phyloP scores from a whole-genome alignment of 2,113 vertebrate species.

The Rhinolophus sinicus region DNA sequence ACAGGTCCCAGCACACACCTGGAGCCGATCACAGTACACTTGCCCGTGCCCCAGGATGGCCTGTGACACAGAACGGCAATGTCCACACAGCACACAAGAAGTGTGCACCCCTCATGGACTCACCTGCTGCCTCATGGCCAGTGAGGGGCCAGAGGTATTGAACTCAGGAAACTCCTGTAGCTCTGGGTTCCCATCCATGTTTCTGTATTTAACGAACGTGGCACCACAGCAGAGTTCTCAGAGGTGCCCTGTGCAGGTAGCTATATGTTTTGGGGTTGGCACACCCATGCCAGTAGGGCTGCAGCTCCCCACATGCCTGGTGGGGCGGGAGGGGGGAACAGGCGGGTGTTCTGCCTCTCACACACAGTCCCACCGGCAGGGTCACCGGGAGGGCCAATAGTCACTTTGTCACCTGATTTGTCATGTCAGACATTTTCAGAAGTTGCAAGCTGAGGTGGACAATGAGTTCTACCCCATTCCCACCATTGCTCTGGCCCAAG shows the following conservation, averaged over 20 bases:
- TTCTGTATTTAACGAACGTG: conserved; percentile 58
- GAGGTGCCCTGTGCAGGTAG: conserved; percentile 38
- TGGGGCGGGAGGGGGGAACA: not conserved
- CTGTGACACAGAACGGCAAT: not conserved
- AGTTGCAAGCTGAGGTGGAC: not conserved
- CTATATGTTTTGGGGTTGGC: conserved; percentile 39
- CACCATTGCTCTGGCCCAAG: not conserved
- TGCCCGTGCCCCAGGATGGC: not conserved
- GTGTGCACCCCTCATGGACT: not conserved
- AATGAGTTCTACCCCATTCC: not conserved
- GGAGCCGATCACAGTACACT: not conserved
- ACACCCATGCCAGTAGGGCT: not conserved
- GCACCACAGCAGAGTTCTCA: not conserved
- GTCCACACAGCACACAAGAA: not conserved
- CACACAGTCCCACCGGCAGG: not conserved
- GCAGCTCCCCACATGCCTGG: not conserved
- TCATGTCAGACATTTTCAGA: not conserved
- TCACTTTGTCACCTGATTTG: not conserved
- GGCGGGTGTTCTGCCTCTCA: not conserved
- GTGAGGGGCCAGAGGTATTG: conserved; percentile 72
- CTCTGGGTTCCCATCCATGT: conserved; percentile 67
- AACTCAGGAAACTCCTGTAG: conserved; percentile 69
- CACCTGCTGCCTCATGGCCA: conserved; percentile 48
- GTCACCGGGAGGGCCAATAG: not conserved
- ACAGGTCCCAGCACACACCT: not conserved